These are phyloP conservation scores for Antheraea pernyi DNA, from an alignment of 1,140 invertebrate genomes.

Conservation along the genomic window DNA sequence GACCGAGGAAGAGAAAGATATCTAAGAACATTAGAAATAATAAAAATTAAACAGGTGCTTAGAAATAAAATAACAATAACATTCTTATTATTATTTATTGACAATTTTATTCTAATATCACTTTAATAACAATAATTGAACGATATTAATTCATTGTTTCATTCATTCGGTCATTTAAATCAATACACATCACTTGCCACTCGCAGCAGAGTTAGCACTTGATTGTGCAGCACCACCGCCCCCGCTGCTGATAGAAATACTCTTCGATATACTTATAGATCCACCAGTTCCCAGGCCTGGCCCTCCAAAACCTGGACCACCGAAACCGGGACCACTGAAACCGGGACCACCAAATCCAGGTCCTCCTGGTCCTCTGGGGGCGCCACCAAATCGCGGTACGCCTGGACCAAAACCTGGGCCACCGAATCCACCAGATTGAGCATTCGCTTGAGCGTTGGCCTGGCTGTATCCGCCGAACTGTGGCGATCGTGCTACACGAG, in stretches of 20 bases:
- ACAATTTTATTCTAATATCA: not conserved
- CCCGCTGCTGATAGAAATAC: constrained; percentile 19
- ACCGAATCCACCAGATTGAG: constrained; percentile 6
- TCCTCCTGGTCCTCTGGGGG: not conserved
- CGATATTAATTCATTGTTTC: not conserved
- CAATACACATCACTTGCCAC: constrained; percentile 6
- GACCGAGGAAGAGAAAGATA: not conserved
- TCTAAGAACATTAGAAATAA: not conserved
- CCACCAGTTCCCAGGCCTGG: not conserved
- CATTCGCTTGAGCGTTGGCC: constrained; percentile 14
- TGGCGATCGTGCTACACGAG: constrained; percentile 18
- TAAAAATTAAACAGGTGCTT: not conserved
- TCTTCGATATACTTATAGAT: constrained; percentile 24
- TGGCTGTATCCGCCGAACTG: constrained; percentile 17
- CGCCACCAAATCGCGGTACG: not conserved
- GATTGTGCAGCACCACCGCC: constrained; percentile 10
- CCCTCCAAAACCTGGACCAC: constrained; percentile 3
- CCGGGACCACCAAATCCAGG: constrained; percentile 2
- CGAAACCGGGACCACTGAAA: constrained; percentile 6
- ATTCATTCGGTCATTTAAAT: not conserved
- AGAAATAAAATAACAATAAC: not conserved
- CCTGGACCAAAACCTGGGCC: constrained; percentile 8
- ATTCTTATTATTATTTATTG: not conserved
- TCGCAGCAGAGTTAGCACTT: constrained; percentile 15
- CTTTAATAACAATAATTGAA: not conserved